These are phyloP conservation scores for Elegia similella DNA, from an alignment of 2,888 invertebrate genomes.

Conservation along the genomic window DNA sequence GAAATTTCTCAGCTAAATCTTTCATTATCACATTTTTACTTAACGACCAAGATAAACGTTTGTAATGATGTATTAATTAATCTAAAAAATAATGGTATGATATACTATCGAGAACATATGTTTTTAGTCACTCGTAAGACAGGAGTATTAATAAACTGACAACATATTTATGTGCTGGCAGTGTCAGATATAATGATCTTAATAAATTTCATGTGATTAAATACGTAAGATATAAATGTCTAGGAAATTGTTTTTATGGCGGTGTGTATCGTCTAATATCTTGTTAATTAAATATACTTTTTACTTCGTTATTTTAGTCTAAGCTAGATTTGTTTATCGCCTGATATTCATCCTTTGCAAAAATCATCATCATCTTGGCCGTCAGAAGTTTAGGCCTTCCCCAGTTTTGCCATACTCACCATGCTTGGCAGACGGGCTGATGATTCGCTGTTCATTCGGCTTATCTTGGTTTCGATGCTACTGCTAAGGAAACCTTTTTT, in stretches of 20 bases:
- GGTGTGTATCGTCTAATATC: slow-evolving; percentile 23
- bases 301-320: slow-evolving; percentile 23
- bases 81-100: slow-evolving; percentile 35
- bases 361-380: too few relatives aligned
- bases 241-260: slow-evolving; percentile 39
- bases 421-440: too few relatives aligned
- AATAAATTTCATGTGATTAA: slow-evolving; percentile 63
- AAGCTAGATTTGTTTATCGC: too few relatives aligned
- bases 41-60: slow-evolving; percentile 1
- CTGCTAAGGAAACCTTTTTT: too few relatives aligned
- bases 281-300: slow-evolving; percentile 5
- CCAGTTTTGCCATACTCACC: too few relatives aligned
- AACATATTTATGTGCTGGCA: slow-evolving; percentile 63
- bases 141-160: slow-evolving; percentile 64
- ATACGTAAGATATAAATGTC: slow-evolving; percentile 39
- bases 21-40: neutral
- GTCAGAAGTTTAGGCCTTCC: too few relatives aligned
- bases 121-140: slow-evolving; percentile 49
- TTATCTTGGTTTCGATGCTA: too few relatives aligned
- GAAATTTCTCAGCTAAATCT: neutral
- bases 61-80: slow-evolving; percentile 39
- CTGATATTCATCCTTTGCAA: too few relatives aligned
- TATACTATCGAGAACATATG: slow-evolving; percentile 53
- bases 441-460: too few relatives aligned
- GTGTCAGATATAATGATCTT: slow-evolving; percentile 55